Base-by-base conservation (phyloP, 2,888 invertebrate species). In the Gnatocerus cornutus region DNA sequence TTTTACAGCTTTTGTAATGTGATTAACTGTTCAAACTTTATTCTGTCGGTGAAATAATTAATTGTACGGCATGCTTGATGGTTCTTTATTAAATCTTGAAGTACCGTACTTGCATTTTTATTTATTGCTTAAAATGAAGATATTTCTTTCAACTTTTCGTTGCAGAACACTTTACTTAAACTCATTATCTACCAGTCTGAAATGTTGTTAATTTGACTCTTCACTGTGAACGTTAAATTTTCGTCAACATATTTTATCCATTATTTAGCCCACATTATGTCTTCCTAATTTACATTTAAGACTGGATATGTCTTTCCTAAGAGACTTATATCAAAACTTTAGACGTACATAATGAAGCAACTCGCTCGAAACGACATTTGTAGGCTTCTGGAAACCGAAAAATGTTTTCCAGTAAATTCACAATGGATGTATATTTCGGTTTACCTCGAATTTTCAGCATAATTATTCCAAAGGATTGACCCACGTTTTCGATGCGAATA, bases 271-370 rank as follows among this genome's bases (percentile, higher is more conserved):
- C 13, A 29, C 58, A 58, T 58, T 58, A 58, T 13, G 58, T 58
- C 58, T 43, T 13, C 21, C 58, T 58, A 58, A 58, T 58, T 58
- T 58, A 58, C 58, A 58, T 58, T 58, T 58, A 58, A 45, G 58
- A 27, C 41, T 43, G 58, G 43, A 30, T 58, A 58, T 58, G 58
- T 39, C 58, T 58, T 58, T 58, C 58, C 58, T 58, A 58, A 58
- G 58, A 58, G 58, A 58, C 58, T 58, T 58, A 58, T 58, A 58
- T 43, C 58, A 58, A 58, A 58, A 58, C 58, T 58, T 58, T 58
- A 10, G 43, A 56, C 56, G 16, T 29, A 27, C 16, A 27, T 58
- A 58, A 58, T 58, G 37, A 58, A 58, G 29, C 16, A 58, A 58
- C 58, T 58, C 13, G 5, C 21, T 12, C 29, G 9, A 58, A 45